A percentile compares a stretch with the other conserved stretches of the same genome.
Conservation (phyloP, 2,888 invertebrate genomes). For the Caenorhabditis sulstoni region DNA sequence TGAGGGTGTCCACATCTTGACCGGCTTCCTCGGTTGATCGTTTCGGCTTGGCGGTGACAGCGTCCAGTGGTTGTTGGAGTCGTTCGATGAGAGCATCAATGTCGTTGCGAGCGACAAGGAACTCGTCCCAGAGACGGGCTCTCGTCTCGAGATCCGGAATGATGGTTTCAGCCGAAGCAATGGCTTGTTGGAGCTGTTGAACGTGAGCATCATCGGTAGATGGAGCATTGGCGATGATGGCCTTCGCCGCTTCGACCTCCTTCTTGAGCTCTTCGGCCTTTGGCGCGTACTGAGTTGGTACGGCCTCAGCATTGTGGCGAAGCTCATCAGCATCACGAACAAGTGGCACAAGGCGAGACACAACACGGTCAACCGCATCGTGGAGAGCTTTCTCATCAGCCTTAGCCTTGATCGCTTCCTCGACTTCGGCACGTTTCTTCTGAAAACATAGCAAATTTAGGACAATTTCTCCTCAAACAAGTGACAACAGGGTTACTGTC, state of each 20-base stretch:
- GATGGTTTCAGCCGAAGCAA: constrained; percentile 52
- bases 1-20: constrained; percentile 32
- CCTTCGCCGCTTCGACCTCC: constrained; percentile 37
- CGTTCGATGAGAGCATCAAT: constrained; percentile 47
- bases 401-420: constrained; percentile 56
- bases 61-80: constrained; percentile 55
- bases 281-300: constrained; percentile 59
- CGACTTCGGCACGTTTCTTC: constrained; percentile 56
- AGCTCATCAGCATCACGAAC: constrained; percentile 58
- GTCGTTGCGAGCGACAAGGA: constrained; percentile 66
- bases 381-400: constrained; percentile 58
- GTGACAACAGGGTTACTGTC: no score
- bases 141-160: constrained; percentile 59
- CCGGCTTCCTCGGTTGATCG: constrained; percentile 40
- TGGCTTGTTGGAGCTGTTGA: constrained; percentile 31
- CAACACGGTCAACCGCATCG: constrained; percentile 55
- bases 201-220: constrained; percentile 11
- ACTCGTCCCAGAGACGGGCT: constrained; percentile 61
- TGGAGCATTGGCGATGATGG: constrained; percentile 14
- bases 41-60: constrained; percentile 52
- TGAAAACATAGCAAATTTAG: constrained; percentile 27
- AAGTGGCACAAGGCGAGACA: constrained; percentile 55
- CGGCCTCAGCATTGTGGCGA: constrained; percentile 60
- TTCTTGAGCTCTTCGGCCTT: constrained; percentile 53
- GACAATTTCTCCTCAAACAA: no score